Evolutionary conservation across 2,113 vertebrate species (phyloP).

Genomic region (Tachysurus fulvidraco): DNA sequence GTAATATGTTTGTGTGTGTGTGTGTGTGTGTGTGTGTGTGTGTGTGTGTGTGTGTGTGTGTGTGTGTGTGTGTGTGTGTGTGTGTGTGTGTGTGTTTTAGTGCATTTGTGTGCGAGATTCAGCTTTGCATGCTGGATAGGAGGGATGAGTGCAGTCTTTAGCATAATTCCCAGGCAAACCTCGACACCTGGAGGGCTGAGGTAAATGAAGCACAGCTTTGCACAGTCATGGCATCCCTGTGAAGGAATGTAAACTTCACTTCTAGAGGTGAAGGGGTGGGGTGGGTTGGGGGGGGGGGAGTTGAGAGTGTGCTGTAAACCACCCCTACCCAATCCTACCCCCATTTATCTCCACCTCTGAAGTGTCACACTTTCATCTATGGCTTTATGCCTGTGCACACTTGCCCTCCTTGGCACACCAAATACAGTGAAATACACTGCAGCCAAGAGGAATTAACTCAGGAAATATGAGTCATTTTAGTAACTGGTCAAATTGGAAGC

Average conservation of each 20-base stretch:
- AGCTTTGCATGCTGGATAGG: constrained; percentile 45
- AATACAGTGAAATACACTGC: background rate
- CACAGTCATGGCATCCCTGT: constrained; percentile 49
- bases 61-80: background rate
- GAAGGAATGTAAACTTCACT: constrained; percentile 63
- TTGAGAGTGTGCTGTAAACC: background rate
- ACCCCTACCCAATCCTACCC: constrained; percentile 28
- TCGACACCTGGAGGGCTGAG: constrained; percentile 48
- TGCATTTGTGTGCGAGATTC: constrained; percentile 6
- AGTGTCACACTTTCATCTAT: constrained; percentile 43
- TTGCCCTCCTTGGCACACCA: constrained; percentile 29
- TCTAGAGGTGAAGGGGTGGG: background rate
- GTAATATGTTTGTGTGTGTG: background rate
- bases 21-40: background rate
- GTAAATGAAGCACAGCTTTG: constrained; percentile 39
- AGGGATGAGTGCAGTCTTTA: constrained; percentile 19
- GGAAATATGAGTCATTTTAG: background rate
- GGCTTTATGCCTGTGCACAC: constrained; percentile 39
- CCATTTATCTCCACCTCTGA: constrained; percentile 31
- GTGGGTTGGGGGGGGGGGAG: too few species aligned
- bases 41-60: background rate
- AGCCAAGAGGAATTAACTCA: background rate
- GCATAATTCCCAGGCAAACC: constrained; percentile 38
- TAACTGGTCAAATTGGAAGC: background rate
- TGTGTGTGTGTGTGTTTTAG: background rate